Percentiles rank a stretch among this genome's conserved stretches.
These are phyloP conservation scores for Lasioglossum malachurum DNA, from an alignment of 2,888 invertebrate species.

Conservation along the genomic window DNA sequence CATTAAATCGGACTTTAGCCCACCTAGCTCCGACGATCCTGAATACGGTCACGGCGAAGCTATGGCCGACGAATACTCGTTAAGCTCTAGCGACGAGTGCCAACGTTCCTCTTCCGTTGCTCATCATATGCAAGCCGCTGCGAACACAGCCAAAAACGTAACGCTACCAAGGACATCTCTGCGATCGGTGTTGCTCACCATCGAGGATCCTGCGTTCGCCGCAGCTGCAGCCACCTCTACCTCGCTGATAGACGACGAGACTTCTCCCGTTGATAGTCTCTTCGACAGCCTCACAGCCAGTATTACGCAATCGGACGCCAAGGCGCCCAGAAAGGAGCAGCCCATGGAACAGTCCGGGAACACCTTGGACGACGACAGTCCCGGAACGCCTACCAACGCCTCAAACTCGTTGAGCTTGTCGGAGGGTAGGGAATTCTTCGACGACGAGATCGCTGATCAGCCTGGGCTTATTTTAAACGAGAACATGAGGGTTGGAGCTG, in stretches of 20 bases:
- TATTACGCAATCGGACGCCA: constrained; percentile 82
- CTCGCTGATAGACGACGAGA: constrained; percentile 92
- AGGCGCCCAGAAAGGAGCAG: constrained; percentile 83
- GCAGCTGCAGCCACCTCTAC: constrained; percentile 89
- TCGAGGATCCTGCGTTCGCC: constrained; percentile 92
- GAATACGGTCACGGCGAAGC: constrained; percentile 88
- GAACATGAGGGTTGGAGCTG: constrained; percentile 82
- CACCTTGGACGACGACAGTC: constrained; percentile 85
- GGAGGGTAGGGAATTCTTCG: constrained; percentile 93
- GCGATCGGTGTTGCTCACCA: constrained; percentile 87
- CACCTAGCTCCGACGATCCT: constrained; percentile 86
- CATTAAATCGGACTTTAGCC: constrained; percentile 83
- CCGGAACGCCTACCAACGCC: constrained; percentile 91
- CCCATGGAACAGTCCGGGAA: constrained; percentile 84
- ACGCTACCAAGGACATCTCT: constrained; percentile 79
- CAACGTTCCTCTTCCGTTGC: constrained; percentile 59
- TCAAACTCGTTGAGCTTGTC: constrained; percentile 93
- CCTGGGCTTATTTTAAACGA: constrained; percentile 93
- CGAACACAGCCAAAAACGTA: constrained; percentile 75
- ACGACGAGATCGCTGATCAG: constrained; percentile 96
- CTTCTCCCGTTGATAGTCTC: constrained; percentile 93
- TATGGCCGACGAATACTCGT: constrained; percentile 87
- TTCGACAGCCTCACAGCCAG: constrained; percentile 89
- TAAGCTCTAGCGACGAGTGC: constrained; percentile 86
- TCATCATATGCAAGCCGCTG: constrained; percentile 77